phyloP scores from a whole-genome alignment of 2,113 vertebrate genomes.

The Tylochromis polylepis region DNA sequence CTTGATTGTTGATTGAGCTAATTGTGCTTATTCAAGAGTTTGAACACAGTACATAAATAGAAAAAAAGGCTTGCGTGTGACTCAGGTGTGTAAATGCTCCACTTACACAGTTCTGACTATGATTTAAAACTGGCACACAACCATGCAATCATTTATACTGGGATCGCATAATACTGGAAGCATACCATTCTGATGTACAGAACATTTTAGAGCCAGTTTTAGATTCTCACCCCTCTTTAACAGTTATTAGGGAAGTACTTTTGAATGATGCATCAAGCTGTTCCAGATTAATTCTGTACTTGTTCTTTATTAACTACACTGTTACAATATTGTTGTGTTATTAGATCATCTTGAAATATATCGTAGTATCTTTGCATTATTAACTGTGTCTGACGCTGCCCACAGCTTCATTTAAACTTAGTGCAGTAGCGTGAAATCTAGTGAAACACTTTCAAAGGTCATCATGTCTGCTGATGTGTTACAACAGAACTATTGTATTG shows the following conservation, averaged over 20 bases:
- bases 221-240: background rate
- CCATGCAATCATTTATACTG: background rate
- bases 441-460: background rate
- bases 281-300: background rate
- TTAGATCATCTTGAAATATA: background rate
- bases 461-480: background rate
- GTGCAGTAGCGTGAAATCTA: background rate
- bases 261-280: background rate
- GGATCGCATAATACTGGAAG: background rate
- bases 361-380: background rate
- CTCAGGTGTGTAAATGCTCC: background rate
- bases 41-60: accelerated
- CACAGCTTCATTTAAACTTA: background rate
- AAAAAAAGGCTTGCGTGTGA: no score
- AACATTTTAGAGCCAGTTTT: background rate
- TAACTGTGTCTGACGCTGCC: background rate
- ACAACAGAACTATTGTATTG: background rate
- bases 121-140: background rate
- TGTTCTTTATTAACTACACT: background rate
- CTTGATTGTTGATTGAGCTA: background rate
- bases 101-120: background rate
- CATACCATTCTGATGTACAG: background rate
- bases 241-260: background rate
- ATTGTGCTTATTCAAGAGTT: background rate
- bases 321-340: background rate